Evolutionary conservation across 2,113 vertebrate genomes (phyloP).

Genomic region (Dipodomys stephensi): DNA sequence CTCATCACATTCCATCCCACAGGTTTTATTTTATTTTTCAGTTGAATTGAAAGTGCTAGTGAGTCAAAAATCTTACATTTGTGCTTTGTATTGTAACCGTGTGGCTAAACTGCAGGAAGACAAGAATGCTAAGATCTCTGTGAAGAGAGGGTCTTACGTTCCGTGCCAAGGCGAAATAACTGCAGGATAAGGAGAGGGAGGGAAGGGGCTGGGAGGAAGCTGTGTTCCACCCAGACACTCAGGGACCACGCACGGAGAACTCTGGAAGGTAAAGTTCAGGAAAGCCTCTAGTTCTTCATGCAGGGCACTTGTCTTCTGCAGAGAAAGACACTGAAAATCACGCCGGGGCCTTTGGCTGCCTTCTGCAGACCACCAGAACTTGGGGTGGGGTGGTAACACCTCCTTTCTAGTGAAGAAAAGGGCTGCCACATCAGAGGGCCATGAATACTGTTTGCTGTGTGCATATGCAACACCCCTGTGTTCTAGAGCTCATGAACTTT

Average conservation of each 20-base stretch:
- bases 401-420: background rate
- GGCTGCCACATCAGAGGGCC: background rate
- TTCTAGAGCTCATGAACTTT: background rate
- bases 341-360: background rate
- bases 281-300: background rate
- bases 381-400: background rate
- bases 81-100: background rate
- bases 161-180: background rate
- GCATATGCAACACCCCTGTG: background rate
- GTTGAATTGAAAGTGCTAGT: slow-evolving; percentile 9
- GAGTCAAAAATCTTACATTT: slow-evolving; percentile 8
- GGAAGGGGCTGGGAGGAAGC: background rate
- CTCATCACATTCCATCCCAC: no score
- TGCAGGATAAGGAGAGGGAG: accelerated
- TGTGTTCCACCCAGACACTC: background rate
- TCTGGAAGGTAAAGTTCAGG: background rate
- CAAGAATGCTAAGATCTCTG: background rate
- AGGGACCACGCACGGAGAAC: background rate
- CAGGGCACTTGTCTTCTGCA: background rate
- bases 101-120: background rate
- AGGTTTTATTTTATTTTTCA: background rate
- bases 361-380: background rate
- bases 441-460: background rate
- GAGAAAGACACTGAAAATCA: background rate
- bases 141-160: background rate